These are phyloP conservation scores for Alouatta palliata DNA, from an alignment of 2,113 vertebrate species.

Conservation along the genomic window DNA sequence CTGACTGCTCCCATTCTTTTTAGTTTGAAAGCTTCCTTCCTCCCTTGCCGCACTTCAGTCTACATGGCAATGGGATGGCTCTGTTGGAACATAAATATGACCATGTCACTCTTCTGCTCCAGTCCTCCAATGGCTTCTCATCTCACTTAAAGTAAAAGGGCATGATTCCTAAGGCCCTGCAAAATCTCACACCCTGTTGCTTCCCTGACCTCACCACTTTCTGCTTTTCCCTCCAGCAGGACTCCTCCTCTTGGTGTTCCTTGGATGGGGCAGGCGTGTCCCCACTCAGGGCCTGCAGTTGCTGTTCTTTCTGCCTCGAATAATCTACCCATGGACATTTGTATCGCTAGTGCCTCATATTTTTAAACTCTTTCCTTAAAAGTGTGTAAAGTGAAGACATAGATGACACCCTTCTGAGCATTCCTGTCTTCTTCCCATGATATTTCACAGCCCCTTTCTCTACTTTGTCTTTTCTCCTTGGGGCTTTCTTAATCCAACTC, in stretches of 20 bases:
- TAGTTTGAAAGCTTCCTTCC: background rate
- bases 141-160: background rate
- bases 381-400: background rate
- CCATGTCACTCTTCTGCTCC: too few species aligned
- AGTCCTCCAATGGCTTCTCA: background rate
- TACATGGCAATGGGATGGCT: background rate
- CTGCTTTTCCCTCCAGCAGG: fast-evolving
- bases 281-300: too few species aligned
- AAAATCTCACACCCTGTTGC: background rate
- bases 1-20: background rate
- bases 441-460: background rate
- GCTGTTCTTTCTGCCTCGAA: background rate
- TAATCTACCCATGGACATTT: background rate
- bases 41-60: background rate
- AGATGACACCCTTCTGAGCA: background rate
- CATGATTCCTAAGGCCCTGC: background rate
- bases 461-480: background rate
- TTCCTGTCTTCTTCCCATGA: background rate
- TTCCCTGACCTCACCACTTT: background rate
- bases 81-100: background rate
- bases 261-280: background rate
- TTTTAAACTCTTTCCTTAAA: background rate
- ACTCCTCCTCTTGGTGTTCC: background rate
- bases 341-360: background rate
- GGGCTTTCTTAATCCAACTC: background rate